Conservation (phyloP, 2,888 invertebrate species). For the Sarcophaga rosellei region DNA sequence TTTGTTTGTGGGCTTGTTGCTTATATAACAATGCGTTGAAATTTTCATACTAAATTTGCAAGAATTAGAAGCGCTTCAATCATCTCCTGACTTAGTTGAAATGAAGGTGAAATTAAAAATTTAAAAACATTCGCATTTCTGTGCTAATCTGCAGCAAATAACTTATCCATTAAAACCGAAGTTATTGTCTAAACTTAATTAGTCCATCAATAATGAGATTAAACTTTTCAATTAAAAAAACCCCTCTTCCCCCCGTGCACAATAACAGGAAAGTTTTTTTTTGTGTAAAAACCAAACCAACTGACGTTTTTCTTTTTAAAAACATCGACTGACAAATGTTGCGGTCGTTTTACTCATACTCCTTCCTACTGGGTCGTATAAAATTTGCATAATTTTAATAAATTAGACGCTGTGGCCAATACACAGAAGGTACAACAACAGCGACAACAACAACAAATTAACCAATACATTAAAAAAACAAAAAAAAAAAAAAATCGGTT, state of each 20-base stretch:
- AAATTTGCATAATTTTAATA: constrained; percentile 80
- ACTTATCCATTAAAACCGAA: not conserved
- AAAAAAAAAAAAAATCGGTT: not conserved
- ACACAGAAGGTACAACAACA: constrained; percentile 75
- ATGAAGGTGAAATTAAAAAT: no score
- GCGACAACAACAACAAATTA: constrained; percentile 11
- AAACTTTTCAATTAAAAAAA: not conserved
- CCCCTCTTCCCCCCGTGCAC: accelerated
- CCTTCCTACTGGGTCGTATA: constrained; percentile 51
- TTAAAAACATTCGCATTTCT: no score
- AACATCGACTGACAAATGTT: constrained; percentile 1
- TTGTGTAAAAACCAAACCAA: constrained; percentile 24
- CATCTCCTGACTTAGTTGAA: no score
- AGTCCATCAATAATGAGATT: constrained; percentile 47
- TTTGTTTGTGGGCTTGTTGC: no score
- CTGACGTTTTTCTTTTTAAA: constrained; percentile 14
- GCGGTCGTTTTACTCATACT: constrained; percentile 64
- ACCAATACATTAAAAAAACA: constrained; percentile 24
- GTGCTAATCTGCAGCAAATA: not conserved
- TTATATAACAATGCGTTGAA: no score
- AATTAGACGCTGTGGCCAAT: constrained; percentile 76
- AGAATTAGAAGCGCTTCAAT: no score
- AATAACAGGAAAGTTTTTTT: not conserved
- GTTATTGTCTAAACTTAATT: constrained; percentile 20
- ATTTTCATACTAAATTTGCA: no score